A percentile compares a stretch with the other conserved stretches of the same genome.
These are phyloP conservation scores for Arothron firmamentum DNA, from an alignment of 2,113 vertebrate species.

Conservation along the genomic window DNA sequence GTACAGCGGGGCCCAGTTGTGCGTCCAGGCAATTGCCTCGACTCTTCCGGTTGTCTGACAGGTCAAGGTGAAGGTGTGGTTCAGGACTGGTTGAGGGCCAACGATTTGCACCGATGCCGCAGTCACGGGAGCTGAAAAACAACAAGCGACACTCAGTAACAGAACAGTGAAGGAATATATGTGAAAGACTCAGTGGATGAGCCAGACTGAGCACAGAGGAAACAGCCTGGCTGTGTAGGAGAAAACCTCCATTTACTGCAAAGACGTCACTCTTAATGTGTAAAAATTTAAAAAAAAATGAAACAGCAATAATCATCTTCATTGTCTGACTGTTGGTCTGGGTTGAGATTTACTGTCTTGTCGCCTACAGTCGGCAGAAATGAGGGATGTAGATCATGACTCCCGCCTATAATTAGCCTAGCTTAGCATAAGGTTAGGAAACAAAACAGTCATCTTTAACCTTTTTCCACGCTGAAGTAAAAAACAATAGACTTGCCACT, in stretches of 20 bases:
- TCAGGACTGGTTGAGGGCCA: conserved; percentile 16
- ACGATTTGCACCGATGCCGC: conserved; percentile 4
- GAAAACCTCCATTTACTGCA: background rate
- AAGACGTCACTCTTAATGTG: background rate
- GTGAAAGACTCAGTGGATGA: background rate
- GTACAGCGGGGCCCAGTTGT: conserved; percentile 1
- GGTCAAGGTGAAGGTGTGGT: conserved; percentile 29
- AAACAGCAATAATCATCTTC: background rate
- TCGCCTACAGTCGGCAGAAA: no score
- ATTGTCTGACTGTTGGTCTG: no score
- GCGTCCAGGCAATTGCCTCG: conserved; percentile 26
- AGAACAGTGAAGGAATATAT: background rate
- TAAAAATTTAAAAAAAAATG: background rate
- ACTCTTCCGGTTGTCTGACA: conserved; percentile 37
- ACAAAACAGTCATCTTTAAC: background rate
- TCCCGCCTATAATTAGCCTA: no score
- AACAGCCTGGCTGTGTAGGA: background rate
- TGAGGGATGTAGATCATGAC: no score
- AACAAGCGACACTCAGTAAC: background rate
- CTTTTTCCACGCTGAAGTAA: background rate
- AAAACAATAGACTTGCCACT: no score
- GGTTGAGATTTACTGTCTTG: no score
- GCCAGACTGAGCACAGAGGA: no score
- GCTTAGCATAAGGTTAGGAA: no score
- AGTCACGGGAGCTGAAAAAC: conserved; percentile 33